Evolutionary conservation across 2,797 vertebrate genomes (phyloP).

Genomic region (Karalla daura): DNA sequence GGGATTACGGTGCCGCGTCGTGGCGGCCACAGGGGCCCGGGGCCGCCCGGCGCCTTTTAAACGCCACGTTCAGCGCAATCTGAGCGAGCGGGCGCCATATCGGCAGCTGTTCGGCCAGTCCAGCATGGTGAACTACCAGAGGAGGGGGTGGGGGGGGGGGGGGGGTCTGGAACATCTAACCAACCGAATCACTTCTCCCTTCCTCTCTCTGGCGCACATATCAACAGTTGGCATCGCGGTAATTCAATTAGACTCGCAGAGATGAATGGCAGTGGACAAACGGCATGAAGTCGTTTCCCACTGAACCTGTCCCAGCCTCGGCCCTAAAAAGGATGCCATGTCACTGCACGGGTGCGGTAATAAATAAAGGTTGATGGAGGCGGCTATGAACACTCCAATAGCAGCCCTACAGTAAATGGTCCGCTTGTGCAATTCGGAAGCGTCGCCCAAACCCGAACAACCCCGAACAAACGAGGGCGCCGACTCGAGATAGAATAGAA

Average conservation of each 20-base stretch:
- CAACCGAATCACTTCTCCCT: not conserved
- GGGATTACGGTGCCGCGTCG: constrained; percentile 63
- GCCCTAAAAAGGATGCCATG: too few relatives aligned
- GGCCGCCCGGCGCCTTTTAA: constrained; percentile 25
- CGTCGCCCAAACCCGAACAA: too few relatives aligned
- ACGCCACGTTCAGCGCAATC: constrained; percentile 57
- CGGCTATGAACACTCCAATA: too few relatives aligned
- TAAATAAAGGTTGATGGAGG: too few relatives aligned
- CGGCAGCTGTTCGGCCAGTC: constrained; percentile 38
- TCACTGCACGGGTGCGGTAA: not conserved
- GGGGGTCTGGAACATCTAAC: not conserved
- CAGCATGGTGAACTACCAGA: constrained; percentile 10
- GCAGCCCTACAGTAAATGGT: too few relatives aligned
- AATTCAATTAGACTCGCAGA: not conserved
- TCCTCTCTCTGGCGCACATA: not conserved
- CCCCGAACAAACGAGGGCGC: too few relatives aligned
- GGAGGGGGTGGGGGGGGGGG: not conserved
- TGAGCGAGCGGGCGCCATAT: constrained; percentile 36
- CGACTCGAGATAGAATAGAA: too few relatives aligned
- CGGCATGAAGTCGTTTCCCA: not conserved
- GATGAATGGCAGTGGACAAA: not conserved
- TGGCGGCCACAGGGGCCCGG: constrained; percentile 30
- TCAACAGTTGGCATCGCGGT: not conserved
- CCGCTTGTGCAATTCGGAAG: too few relatives aligned
- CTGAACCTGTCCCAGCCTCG: not conserved